Base-by-base conservation (phyloP, 2,113 vertebrate species). In the Lampris megalopsis region DNA sequence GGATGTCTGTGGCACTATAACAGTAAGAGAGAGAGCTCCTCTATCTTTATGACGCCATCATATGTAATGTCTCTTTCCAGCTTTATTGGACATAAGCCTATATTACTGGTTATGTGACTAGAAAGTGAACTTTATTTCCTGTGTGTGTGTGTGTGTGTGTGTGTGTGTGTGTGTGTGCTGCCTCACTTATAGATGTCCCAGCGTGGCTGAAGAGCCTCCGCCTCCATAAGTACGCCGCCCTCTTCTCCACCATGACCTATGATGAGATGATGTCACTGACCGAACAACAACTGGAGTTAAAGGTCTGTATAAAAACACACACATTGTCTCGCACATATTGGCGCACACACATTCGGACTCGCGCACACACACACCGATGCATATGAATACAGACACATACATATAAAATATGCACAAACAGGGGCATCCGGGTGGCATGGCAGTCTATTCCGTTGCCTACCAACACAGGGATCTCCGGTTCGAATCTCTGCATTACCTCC, bases 191-290 rank as follows among this genome's bases (percentile, higher is more conserved):
- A 99, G 98, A 99, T 93, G 98, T 99, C 75, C 98, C 98, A 6
- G 94, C 96, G 10, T 99, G 98, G 98, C 89, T 99, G 68, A 99
- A 99, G 93, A 98, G 97, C 93, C 95, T 99, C 63, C 96, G 98
- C 71, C 96, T 99, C 74, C 98, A 99, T 92, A 99, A 99, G 84
- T 99, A 99, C 0, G 97, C 98, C 0, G 95, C 95, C 0, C 95
- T 99, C 48, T 99, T 99, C 93, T 99, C 97, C 1, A 97, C 97
- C 70, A 97, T 99, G 96, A 97, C 95, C 0, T 99, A 99, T 0
- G 97, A 99, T 47, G 97, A 99, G 90, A 99, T 99, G 98, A 97
- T 99, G 97, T 95, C 96, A 52, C 95, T 99, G 77, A 97, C 96
- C 0, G 98, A 99, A 84, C 96, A 96, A 84, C 96, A 98, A 68